Evolutionary conservation across 1,140 invertebrate genomes (phyloP).

Genomic region (Drosophila equinoxialis): DNA sequence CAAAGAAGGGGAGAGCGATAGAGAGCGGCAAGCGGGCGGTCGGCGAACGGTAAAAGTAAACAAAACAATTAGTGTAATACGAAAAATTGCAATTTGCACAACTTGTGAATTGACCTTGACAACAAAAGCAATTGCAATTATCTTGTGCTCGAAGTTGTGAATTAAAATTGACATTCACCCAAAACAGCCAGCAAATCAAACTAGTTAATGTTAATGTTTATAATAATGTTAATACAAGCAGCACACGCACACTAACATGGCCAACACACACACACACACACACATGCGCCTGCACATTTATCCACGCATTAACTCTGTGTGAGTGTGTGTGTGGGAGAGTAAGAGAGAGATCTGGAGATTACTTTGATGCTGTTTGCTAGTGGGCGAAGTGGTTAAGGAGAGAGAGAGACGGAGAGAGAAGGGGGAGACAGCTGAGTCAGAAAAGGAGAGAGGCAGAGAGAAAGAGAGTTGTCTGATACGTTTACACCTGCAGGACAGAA

Average conservation of each 20-base stretch:
- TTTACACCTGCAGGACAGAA: neutral
- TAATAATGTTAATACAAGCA: slow-evolving; percentile 17
- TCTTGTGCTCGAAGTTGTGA: slow-evolving; percentile 49
- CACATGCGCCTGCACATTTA: neutral
- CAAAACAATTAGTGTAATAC: slow-evolving; percentile 71
- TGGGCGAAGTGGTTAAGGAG: neutral
- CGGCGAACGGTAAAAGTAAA: slow-evolving; percentile 66
- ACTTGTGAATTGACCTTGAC: slow-evolving; percentile 58
- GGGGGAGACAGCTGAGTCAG: neutral
- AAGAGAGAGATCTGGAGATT: neutral
- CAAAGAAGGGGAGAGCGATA: slow-evolving; percentile 16
- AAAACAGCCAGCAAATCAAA: slow-evolving; percentile 59
- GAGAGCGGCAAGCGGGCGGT: neutral
- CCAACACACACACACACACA: neutral
- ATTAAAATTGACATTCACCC: slow-evolving; percentile 79
- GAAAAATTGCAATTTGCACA: slow-evolving; percentile 34
- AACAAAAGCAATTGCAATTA: slow-evolving; percentile 38
- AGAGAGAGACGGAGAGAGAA: neutral
- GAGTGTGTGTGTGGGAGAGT: neutral
- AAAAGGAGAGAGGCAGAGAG: neutral
- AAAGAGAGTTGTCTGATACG: slow-evolving; percentile 6
- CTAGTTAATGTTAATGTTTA: slow-evolving; percentile 61
- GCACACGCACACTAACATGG: slow-evolving; percentile 31
- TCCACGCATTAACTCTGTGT: neutral
- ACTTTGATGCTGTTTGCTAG: slow-evolving; percentile 8